These are phyloP conservation scores for Bolborhynchus lineola DNA, from an alignment of 2,113 vertebrate genomes.

Conservation along the genomic window DNA sequence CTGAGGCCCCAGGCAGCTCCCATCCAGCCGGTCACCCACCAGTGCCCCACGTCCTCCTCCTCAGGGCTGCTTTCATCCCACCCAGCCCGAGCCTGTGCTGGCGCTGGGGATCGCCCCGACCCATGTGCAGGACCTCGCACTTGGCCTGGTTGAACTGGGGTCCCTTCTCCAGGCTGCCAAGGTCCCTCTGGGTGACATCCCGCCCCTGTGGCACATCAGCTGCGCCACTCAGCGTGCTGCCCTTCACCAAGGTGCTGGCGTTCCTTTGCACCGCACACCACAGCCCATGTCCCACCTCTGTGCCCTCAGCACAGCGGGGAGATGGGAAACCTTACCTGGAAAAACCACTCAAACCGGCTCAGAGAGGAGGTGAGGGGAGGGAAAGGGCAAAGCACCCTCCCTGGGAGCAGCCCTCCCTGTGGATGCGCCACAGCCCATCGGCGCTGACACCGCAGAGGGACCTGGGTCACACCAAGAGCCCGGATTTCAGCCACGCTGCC, in stretches of 20 bases:
- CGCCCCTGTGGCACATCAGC: neutral
- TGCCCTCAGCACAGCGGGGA: neutral
- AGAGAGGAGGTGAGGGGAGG: neutral
- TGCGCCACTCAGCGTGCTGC: rapidly evolving
- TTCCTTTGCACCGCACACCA: neutral
- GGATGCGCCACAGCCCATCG: neutral
- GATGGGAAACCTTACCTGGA: neutral
- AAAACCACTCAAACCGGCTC: neutral
- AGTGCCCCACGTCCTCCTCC: neutral
- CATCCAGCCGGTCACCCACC: neutral
- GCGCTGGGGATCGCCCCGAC: neutral
- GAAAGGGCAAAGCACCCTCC: neutral
- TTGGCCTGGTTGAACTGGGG: neutral
- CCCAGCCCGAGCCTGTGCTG: neutral
- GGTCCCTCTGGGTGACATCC: neutral
- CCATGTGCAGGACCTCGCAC: neutral
- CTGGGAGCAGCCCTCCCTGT: neutral
- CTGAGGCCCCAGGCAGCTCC: neutral
- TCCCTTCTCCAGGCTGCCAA: neutral
- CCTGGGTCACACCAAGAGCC: neutral
- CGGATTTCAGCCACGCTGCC: rapidly evolving
- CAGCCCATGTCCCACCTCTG: neutral
- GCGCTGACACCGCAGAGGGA: neutral
- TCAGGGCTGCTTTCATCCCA: neutral
- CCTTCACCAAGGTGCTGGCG: neutral